These are phyloP conservation scores for Stegana nigrithorax DNA, from an alignment of 2,888 invertebrate genomes.

Conservation along the genomic window DNA sequence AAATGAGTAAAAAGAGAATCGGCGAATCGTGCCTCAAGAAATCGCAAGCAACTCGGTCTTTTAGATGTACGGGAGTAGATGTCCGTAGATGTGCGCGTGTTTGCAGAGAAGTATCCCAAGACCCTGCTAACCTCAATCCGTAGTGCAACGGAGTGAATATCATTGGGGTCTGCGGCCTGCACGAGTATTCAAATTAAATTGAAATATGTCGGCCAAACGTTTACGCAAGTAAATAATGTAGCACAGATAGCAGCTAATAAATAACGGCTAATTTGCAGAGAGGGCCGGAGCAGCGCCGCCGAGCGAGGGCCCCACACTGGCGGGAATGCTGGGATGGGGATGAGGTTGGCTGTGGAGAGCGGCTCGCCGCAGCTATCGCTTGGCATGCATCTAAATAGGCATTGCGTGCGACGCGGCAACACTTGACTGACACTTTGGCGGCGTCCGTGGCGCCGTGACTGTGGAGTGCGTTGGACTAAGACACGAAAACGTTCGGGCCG, in stretches of 20 bases:
- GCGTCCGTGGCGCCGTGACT: not conserved
- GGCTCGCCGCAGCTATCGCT: conserved; percentile 21
- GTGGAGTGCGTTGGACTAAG: not conserved
- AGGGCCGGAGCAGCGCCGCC: conserved; percentile 42
- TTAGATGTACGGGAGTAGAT: no score
- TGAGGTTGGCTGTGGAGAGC: no score
- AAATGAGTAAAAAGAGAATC: no score
- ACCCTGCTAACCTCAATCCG: no score
- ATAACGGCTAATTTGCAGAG: conserved; percentile 48
- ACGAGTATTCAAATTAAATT: not conserved
- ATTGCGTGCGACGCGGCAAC: conserved; percentile 42
- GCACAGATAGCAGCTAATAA: not conserved
- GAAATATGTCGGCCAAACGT: no score
- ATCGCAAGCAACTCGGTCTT: no score
- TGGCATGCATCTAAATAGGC: conserved; percentile 54
- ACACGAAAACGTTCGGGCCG: not conserved
- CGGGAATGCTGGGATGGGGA: no score
- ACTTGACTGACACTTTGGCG: conserved; percentile 13
- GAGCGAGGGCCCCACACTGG: not conserved
- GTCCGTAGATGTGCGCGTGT: no score
- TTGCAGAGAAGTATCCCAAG: no score
- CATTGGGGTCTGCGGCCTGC: no score
- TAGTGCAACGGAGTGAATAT: no score
- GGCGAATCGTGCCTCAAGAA: no score
- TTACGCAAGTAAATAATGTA: not conserved